These are phyloP conservation scores for Tanytarsus gracilentus DNA, from an alignment of 2,888 invertebrate species.

Conservation along the genomic window DNA sequence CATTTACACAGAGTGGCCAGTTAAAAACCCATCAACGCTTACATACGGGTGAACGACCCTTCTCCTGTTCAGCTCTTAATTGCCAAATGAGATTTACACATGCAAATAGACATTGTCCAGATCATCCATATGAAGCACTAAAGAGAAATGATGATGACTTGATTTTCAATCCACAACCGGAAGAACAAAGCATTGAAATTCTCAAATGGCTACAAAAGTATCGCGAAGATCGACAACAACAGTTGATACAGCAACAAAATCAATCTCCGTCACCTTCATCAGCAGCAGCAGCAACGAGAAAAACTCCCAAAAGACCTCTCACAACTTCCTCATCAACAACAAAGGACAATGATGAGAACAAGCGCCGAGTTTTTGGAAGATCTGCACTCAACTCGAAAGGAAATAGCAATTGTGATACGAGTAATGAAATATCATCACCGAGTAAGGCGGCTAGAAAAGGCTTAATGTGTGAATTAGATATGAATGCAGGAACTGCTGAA, in stretches of 20 bases:
- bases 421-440: conserved; percentile 10
- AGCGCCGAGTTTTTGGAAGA: conserved; percentile 28
- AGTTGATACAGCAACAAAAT: conserved; percentile 30
- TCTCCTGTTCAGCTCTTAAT: conserved; percentile 53
- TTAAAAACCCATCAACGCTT: conserved; percentile 66
- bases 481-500: conserved; percentile 33
- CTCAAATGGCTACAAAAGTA: conserved; percentile 47
- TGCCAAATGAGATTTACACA: conserved; percentile 64
- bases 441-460: conserved; percentile 40
- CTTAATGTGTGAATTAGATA: conserved; percentile 39
- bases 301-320: conserved; percentile 32
- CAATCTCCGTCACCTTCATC: conserved; percentile 11
- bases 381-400: conserved; percentile 34
- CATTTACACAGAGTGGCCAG: conserved; percentile 69
- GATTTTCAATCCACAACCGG: conserved; percentile 44
- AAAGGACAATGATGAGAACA: conserved; percentile 43
- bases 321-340: conserved; percentile 30
- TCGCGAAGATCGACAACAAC: conserved; percentile 32
- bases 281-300: conserved; percentile 38
- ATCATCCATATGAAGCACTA: conserved; percentile 56
- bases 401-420: conserved; percentile 16
- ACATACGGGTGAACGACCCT: conserved; percentile 66
- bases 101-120: conserved; percentile 64
- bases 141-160: conserved; percentile 47
- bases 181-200: conserved; percentile 46